phyloP scores from a whole-genome alignment of 2,113 vertebrate genomes.

The Etheostoma spectabile region DNA sequence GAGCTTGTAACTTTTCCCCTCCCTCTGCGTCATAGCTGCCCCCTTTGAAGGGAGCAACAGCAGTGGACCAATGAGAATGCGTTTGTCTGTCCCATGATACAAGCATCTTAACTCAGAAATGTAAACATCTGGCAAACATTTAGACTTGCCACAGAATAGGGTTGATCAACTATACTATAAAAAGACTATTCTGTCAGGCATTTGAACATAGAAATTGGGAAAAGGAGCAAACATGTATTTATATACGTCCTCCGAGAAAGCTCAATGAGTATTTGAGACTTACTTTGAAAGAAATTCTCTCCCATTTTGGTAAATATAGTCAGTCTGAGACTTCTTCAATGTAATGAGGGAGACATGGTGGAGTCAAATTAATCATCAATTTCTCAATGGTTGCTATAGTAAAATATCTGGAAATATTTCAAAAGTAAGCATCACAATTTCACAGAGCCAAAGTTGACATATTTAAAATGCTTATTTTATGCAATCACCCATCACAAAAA shows the following conservation, averaged over 20 bases:
- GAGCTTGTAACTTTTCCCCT: constrained; percentile 53
- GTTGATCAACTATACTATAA: constrained; percentile 51
- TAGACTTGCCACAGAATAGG: constrained; percentile 65
- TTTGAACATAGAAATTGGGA: neutral
- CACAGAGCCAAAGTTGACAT: neutral
- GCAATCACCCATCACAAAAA: neutral
- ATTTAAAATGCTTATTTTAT: neutral
- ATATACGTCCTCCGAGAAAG: constrained; percentile 8
- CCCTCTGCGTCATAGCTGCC: constrained; percentile 65
- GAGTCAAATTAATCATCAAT: neutral
- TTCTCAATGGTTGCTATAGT: neutral
- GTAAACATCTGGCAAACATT: constrained; percentile 86
- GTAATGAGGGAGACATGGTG: neutral
- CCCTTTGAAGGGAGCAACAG: constrained; percentile 39
- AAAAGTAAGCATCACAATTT: neutral
- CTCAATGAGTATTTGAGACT: neutral
- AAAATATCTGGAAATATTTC: neutral
- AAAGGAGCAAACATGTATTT: constrained; percentile 10
- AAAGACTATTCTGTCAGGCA: constrained; percentile 6
- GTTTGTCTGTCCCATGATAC: constrained; percentile 74
- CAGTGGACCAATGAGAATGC: constrained; percentile 61
- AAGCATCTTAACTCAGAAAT: constrained; percentile 79
- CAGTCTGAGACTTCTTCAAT: constrained; percentile 3
- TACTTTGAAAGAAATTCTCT: constrained; percentile 5
- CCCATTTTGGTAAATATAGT: constrained; percentile 20